Conservation (phyloP, 2,888 invertebrate species). For the Dryococelus australis region DNA sequence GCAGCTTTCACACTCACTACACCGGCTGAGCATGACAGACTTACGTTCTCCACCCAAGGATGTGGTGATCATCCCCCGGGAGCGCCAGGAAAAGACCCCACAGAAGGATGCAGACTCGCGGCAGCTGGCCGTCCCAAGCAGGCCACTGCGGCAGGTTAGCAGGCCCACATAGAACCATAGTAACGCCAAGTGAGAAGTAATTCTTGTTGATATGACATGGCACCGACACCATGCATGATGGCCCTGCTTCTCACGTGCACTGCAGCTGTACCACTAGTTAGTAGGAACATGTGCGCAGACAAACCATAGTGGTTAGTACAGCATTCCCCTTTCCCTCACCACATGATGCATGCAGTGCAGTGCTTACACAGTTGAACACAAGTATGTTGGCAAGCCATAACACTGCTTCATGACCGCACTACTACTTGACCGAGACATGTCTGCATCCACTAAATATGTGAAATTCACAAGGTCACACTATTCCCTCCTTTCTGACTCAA, state of each 20-base stretch:
- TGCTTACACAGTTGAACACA: too few species aligned
- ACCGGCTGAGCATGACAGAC: neutral
- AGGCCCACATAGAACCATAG: constrained; percentile 19
- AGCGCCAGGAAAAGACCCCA: neutral
- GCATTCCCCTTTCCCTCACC: too few species aligned
- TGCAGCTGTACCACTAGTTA: too few species aligned
- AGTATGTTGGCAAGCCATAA: too few species aligned
- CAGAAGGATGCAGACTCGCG: neutral
- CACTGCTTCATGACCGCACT: too few species aligned
- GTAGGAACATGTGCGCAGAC: too few species aligned
- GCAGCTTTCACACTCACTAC: neutral
- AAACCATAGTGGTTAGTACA: too few species aligned
- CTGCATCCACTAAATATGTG: too few species aligned
- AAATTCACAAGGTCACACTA: too few species aligned
- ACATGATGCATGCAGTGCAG: too few species aligned
- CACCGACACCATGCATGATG: neutral
- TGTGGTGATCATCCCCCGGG: constrained; percentile 4
- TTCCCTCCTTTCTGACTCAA: too few species aligned
- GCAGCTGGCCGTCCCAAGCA: neutral
- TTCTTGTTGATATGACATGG: neutral
- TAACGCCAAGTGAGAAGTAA: constrained; percentile 18
- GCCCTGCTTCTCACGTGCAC: neutral
- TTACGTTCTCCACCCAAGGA: neutral
- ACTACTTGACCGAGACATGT: too few species aligned
- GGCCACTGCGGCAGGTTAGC: constrained; percentile 27